phyloP scores from a whole-genome alignment of 1,140 invertebrate species.

The Luehdorfia chinensis region DNA sequence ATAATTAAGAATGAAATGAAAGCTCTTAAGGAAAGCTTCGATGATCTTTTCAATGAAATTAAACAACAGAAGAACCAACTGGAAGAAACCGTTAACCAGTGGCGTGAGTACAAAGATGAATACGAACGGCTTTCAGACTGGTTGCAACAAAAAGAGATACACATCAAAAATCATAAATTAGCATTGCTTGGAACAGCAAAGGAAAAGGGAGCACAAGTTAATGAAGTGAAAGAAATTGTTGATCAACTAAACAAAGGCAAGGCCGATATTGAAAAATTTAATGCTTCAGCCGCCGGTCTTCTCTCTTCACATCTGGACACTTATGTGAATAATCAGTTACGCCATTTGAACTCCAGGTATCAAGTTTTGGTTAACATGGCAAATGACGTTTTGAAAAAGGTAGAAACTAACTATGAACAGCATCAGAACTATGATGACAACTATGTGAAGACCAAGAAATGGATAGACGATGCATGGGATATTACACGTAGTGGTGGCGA shows the following conservation, averaged over 20 bases:
- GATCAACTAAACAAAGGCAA: conserved; percentile 87
- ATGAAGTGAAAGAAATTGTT: conserved; percentile 87
- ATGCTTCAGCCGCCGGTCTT: conserved; percentile 85
- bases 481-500: conserved; percentile 89
- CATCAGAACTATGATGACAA: conserved; percentile 91
- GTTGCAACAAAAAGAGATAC: conserved; percentile 95
- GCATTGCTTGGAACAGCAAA: conserved; percentile 87
- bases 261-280: conserved; percentile 90
- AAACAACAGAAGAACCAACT: conserved; percentile 90
- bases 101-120: conserved; percentile 95
- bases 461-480: conserved; percentile 93
- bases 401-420: conserved; percentile 92
- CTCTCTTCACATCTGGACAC: conserved; percentile 92
- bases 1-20: conserved; percentile 91
- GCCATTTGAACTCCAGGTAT: conserved; percentile 93
- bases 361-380: conserved; percentile 93
- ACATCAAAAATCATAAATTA: conserved; percentile 93
- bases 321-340: conserved; percentile 93
- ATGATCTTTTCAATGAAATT: conserved; percentile 90
- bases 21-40: conserved; percentile 89
- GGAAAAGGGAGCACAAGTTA: conserved; percentile 92
- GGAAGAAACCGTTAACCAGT: conserved; percentile 88
- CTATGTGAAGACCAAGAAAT: conserved; percentile 87
- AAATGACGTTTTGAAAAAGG: conserved; percentile 95
- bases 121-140: conserved; percentile 94